These are phyloP conservation scores for Choloepus hoffmanni DNA, from an alignment of 2,113 vertebrate genomes.

Conservation along the genomic window DNA sequence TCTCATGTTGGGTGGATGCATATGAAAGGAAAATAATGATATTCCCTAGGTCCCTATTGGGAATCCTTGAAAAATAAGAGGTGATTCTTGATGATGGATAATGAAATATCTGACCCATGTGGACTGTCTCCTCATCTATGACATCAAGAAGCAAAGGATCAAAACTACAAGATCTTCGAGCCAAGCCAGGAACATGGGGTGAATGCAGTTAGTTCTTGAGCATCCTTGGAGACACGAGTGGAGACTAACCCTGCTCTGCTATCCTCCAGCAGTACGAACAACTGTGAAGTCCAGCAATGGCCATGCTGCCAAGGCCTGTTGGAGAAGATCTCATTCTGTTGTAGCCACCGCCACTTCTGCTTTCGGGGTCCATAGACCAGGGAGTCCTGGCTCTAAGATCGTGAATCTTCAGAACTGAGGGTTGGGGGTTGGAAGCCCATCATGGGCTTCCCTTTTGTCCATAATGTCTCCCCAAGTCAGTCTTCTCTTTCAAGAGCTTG, in stretches of 20 bases:
- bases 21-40: background rate
- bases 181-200: background rate
- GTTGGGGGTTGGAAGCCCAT: background rate
- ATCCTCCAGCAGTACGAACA: rapidly evolving
- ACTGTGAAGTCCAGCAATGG: background rate
- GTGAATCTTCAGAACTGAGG: too few species aligned
- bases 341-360: background rate
- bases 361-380: background rate
- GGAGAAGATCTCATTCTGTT: background rate
- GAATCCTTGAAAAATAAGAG: background rate
- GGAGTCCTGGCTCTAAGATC: background rate
- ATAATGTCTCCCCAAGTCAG: background rate
- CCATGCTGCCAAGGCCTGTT: too few species aligned
- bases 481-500: slow-evolving; percentile 8
- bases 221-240: background rate
- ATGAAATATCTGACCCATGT: background rate
- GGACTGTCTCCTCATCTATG: background rate
- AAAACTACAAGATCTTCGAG: background rate
- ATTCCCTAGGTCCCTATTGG: background rate
- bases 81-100: background rate
- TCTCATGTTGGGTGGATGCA: background rate
- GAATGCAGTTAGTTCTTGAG: background rate
- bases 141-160: background rate
- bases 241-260: background rate
- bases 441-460: background rate